Base-by-base conservation (phyloP, 2,888 invertebrate species). In the Brachypterus glaber region DNA sequence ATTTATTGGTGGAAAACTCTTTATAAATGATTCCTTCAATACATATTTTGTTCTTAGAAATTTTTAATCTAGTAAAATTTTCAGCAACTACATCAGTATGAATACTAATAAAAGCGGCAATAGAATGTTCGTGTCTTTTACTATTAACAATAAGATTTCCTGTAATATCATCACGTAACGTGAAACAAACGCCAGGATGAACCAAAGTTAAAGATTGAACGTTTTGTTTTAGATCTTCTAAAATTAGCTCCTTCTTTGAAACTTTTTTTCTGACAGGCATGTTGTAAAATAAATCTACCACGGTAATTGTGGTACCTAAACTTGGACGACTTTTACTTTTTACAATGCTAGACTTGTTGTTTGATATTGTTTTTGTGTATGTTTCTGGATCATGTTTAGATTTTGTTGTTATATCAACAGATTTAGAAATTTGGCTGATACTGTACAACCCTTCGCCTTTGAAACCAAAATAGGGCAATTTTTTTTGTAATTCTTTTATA, bases 291-390 rank as follows among this genome's bases (percentile, higher is more conserved):
- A 83, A 76, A 33, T 77, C 76, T 50, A 72, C 70, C 29, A 84
- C 67, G 33, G 78, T 77, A 7, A 86, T 72, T 7, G 85, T 85
- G 0, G 84, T 84, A 36, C 87, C 87, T 45, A 63, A 64, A 27
- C 77, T 74, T 4, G 82, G 77, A 47, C 83, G 69, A 14, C 51
- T 50, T 33, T 63, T 54, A 24, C 50, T 54, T 46, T 56, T 44
- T 24, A 44, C 41, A n/a, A 71, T 55, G 17, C 33, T 34, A 34
- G 39, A 46, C 15, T 36, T 39, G 15, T 45, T 41, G 30, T 62
- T 57, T 33, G 63, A 53, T 48, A 68, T 67, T 1, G 72, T 73
- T 54, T 73, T 68, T 13, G 62, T 60, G 61, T 71, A 79, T 0
- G 82, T 81, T 37, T 71, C 61, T 30, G 63, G 52, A 1, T 59